Evolutionary conservation across 2,113 vertebrate genomes (phyloP), one percentile per base, ranked within the genome.

Genomic region (Hydropotes inermis): DNA sequence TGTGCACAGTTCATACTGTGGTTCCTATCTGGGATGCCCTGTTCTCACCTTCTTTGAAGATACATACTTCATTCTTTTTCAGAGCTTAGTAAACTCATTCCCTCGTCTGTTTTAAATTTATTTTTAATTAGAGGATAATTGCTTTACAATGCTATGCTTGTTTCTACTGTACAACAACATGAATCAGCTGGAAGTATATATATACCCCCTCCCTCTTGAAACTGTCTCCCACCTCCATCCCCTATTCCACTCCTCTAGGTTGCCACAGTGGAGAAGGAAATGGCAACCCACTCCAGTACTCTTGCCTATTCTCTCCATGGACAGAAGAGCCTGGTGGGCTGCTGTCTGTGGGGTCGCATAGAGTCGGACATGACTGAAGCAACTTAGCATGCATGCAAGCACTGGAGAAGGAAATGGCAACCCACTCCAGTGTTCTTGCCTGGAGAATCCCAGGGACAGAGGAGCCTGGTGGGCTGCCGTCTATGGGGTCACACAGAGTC

Each of bases 271-370:
- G n/a, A 36, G 64, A 23, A 39, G 19, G 67, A 70, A 36, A 70
- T 39, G 67, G 67, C 67, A 70, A 5, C n/a, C n/a, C 5, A 39
- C 67, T 70, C 67, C 67, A 39, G n/a, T 70, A 70, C 67, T 39
- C 67, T 70, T 39, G n/a, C 19, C 67, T 39, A 70, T 39, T 39
- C 39, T 39, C 39, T 39, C n/a, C 1, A 0, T 70, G 10, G 9
- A 23, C 19, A 70, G 19, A 39, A 9, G 19, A 70, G 67, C 8
- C 19, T 0, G 0, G 9, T 12, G 64, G 67, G n/a, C 67, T 23
- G n/a, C 67, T 39, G 19, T 70, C n/a, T n/a, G 3, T 23, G 67
- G 67, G 19, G 67, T 39, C 2, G 0, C 9, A 23, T 2, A 17
- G 67, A 39, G n/a, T 39, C 5, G 0, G 67, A 21, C 67, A 12